phyloP scores from a whole-genome alignment of 2,888 invertebrate species.

The Latheticus oryzae region DNA sequence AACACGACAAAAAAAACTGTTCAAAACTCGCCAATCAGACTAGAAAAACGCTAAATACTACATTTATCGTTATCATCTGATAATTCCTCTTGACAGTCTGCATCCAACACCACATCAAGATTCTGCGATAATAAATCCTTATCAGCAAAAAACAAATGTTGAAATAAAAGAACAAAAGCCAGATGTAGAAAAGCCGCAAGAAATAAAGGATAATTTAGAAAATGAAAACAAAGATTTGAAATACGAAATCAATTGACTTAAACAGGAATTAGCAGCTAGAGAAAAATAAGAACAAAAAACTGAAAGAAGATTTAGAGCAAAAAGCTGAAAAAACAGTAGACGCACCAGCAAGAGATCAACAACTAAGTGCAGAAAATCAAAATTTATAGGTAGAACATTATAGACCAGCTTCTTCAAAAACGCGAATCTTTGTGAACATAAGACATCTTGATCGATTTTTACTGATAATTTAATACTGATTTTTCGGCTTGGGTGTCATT shows the following conservation, averaged over 20 bases:
- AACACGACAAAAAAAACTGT: conserved; percentile 46
- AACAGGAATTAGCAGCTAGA: conserved; percentile 1
- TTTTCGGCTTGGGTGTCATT: too few relatives aligned
- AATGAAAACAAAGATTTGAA: conserved; percentile 36
- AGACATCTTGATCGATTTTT: conserved; percentile 45
- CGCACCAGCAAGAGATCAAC: conserved; percentile 1
- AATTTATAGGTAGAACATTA: too few relatives aligned
- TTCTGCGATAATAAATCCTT: conserved; percentile 78
- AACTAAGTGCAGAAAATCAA: conserved; percentile 7
- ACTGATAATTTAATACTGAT: conserved; percentile 26
- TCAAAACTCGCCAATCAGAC: too few relatives aligned
- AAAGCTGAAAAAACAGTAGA: background rate
- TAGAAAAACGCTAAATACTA: conserved; percentile 72
- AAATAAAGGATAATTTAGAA: conserved; percentile 28
- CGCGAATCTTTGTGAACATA: conserved; percentile 56
- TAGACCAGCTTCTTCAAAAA: conserved; percentile 57
- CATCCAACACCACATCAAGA: conserved; percentile 69
- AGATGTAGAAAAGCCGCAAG: conserved; percentile 37
- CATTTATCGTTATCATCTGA: conserved; percentile 73
- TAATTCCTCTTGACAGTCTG: conserved; percentile 44
- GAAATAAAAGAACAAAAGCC: conserved; percentile 5
- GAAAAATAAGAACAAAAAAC: conserved; percentile 42
- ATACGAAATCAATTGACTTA: conserved; percentile 27
- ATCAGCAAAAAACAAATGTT: conserved; percentile 48
- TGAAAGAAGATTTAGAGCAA: conserved; percentile 24